Percentiles rank a stretch among this genome's conserved stretches.
phyloP scores from a whole-genome alignment of 1,140 invertebrate species.

The Drosophila equinoxialis region DNA sequence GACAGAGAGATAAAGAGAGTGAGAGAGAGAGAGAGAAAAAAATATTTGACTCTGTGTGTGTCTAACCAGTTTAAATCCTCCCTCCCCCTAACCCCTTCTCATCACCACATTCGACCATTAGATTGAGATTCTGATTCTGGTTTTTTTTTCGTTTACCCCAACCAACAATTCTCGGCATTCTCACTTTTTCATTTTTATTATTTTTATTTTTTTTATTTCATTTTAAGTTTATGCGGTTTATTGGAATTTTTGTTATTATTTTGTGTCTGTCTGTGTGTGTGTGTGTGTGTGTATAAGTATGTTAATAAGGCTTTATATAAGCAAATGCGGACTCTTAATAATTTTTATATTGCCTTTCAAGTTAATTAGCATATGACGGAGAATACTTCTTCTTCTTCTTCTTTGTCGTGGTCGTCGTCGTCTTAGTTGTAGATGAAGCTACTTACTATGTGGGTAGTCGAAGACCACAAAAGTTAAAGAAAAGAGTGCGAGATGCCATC shows the following conservation, averaged over 20 bases:
- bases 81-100: constrained; percentile 15
- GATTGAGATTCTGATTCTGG: constrained; percentile 65
- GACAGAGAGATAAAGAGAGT: neutral
- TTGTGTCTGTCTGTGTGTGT: constrained; percentile 18
- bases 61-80: constrained; percentile 61
- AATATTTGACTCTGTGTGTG: constrained; percentile 41
- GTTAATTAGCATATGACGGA: constrained; percentile 24
- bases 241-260: constrained; percentile 39
- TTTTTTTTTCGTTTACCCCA: constrained; percentile 34
- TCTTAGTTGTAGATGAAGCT: neutral
- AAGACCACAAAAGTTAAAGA: neutral
- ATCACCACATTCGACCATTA: constrained; percentile 56
- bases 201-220: constrained; percentile 7
- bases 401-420: too few relatives aligned
- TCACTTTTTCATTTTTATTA: constrained; percentile 49
- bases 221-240: constrained; percentile 37
- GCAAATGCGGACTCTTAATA: constrained; percentile 36
- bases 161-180: constrained; percentile 32
- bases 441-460: constrained; percentile 29
- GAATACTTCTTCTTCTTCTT: constrained; percentile 33
- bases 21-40: neutral
- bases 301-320: constrained; percentile 52
- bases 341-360: constrained; percentile 42
- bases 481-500: constrained; percentile 61
- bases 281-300: constrained; percentile 36